Conservation (phyloP, 2,888 invertebrate genomes). For the Podotricha telesiphe region DNA sequence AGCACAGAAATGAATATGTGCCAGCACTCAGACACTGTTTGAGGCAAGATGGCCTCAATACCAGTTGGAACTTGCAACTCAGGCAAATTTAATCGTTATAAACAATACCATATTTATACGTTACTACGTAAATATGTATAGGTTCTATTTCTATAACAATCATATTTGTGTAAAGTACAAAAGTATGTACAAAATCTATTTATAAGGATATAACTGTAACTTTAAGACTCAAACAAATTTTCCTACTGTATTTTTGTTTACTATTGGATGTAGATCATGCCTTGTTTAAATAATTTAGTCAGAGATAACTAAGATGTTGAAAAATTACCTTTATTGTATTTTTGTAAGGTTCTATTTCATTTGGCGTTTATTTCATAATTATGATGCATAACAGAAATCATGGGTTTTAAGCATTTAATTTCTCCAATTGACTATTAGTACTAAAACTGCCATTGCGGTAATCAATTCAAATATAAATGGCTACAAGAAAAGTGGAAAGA, state of each 20-base stretch:
- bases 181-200: background rate
- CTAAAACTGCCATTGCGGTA: background rate
- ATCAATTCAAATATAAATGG: background rate
- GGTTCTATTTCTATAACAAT: background rate
- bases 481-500: constrained; percentile 1
- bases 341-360: background rate
- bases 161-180: background rate
- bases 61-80: too few relatives aligned
- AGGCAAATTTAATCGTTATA: too few relatives aligned
- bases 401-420: background rate
- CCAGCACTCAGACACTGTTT: too few relatives aligned
- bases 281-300: background rate
- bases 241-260: background rate
- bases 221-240: background rate
- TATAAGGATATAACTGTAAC: background rate
- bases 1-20: too few relatives aligned
- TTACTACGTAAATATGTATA: too few relatives aligned
- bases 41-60: too few relatives aligned
- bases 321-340: background rate
- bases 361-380: background rate
- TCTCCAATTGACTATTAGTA: background rate
- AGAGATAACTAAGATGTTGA: background rate
- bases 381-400: background rate
- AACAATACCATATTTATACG: too few relatives aligned
- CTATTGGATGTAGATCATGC: constrained; percentile 7